phyloP scores from a whole-genome alignment of 1,140 invertebrate genomes.

The Steinernema khuongi region DNA sequence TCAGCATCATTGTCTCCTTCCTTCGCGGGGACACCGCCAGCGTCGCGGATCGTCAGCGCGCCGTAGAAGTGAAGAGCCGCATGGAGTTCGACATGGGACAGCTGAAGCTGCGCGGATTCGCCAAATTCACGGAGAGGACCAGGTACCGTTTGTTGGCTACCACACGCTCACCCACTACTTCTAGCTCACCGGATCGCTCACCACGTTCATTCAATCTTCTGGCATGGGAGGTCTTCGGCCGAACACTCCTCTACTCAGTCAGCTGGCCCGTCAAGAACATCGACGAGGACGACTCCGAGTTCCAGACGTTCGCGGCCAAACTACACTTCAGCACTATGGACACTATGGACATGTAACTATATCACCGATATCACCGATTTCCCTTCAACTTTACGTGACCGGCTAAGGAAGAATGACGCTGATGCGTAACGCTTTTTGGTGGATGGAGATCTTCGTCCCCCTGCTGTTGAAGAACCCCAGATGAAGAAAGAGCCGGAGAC shows the following conservation, averaged over 20 bases:
- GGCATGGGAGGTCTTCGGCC: constrained; percentile 94
- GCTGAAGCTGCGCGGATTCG: constrained; percentile 45
- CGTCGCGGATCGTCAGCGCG: constrained; percentile 38
- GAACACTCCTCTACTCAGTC: constrained; percentile 93
- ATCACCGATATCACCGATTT: constrained; percentile 45
- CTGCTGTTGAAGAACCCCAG: no score
- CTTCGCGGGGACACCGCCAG: constrained; percentile 67
- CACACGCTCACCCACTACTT: no score
- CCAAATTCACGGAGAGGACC: constrained; percentile 58
- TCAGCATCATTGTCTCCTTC: constrained; percentile 85
- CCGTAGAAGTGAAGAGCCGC: constrained; percentile 42
- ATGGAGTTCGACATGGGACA: constrained; percentile 53
- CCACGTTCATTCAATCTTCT: constrained; percentile 73
- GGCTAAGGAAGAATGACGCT: no score
- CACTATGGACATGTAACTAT: constrained; percentile 52
- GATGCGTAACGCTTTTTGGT: no score
- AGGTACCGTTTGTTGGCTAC: no score
- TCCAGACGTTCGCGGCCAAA: no score
- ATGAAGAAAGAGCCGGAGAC: no score
- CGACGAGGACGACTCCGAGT: no score
- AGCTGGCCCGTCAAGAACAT: constrained; percentile 91
- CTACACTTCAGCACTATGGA: constrained; percentile 40
- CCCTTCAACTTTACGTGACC: no score
- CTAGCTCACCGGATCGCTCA: constrained; percentile 72
- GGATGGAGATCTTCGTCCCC: no score